Evolutionary conservation across 2,797 vertebrate species (phyloP).

Genomic region (Peromyscus melanophrys): DNA sequence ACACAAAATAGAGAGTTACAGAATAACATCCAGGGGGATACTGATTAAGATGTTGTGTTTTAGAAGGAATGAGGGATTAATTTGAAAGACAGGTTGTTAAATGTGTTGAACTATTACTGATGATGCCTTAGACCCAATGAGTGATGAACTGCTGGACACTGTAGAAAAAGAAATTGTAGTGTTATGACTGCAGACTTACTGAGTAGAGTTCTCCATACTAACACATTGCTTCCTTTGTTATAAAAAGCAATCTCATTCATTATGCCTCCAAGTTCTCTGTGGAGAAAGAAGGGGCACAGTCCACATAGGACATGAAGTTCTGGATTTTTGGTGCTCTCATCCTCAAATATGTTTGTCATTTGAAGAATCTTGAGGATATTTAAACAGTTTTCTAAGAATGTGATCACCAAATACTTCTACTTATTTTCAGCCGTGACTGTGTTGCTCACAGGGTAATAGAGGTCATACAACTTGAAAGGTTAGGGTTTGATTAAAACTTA

Average conservation of each 20-base stretch:
- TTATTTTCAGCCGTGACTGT: background rate
- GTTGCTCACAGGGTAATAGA: conserved; percentile 47
- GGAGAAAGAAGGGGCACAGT: background rate
- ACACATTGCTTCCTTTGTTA: background rate
- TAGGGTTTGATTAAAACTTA: conserved; percentile 60
- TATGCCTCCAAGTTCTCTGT: background rate
- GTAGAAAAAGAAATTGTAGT: background rate
- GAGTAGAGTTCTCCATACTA: background rate
- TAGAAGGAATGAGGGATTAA: background rate
- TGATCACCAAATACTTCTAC: background rate
- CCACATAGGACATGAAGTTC: background rate
- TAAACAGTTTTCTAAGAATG: conserved; percentile 37
- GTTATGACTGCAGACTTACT: background rate
- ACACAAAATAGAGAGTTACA: background rate
- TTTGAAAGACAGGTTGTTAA: background rate
- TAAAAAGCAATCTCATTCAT: background rate
- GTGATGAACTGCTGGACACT: background rate
- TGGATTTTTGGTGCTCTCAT: background rate
- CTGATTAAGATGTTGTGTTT: background rate
- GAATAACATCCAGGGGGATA: background rate
- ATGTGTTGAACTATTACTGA: background rate
- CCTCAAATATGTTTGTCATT: background rate
- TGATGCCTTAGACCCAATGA: background rate
- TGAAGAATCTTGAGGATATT: conserved; percentile 14
- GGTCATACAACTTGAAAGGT: conserved; percentile 48